Base-by-base conservation (phyloP, 1,140 invertebrate species). In the Drosophila lacteicornis region DNA sequence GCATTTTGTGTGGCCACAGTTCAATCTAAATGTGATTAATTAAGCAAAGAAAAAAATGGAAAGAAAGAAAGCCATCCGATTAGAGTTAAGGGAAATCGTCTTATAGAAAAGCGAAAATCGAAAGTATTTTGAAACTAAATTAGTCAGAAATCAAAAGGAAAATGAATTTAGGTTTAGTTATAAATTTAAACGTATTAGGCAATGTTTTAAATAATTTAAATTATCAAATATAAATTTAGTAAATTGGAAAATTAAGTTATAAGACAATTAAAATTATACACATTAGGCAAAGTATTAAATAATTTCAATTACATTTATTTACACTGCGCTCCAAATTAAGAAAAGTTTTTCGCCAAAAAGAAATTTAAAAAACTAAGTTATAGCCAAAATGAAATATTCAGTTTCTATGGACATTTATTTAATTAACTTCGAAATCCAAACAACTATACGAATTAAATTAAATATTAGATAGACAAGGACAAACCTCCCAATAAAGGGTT, bases 1-100 rank as follows among this genome's bases (percentile, higher is more conserved):
- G 17, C 50, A 69, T 68, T 61, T 70, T 17, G 15, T 56, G 22
- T 70, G 43, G 19, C 42, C 49, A 30, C 15, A 56, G 43, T 19
- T 19, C n/a, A 47, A 4, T 47, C 42, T 70, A 22, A 47, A 47
- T 71, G 68, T 71, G 65, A 71, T 42, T 53, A 6, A 19, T 43
- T 3, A 17, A 17, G 3, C 3, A 30, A 7, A 25, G 7, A 45
- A 17, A 38, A 30, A 15, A 6, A 67, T n/a, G 19, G 1, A 58
- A 8, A 45, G 36, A 25, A n/a, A 43, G 13, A 19, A 12, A 42
- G 22, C 60, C 33, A 63, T 63, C 38, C 11, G 22, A 11, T 17
- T 22, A 33, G 13, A 33, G 15, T n/a, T n/a, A 12, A 22, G 12
- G 62, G 15, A 38, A 45, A 65, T 47, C 36, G 17, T 55, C 1